Evolutionary conservation across 2,888 invertebrate genomes (phyloP), one percentile per base, ranked within the genome.

Genomic region (Neoascia interrupta): DNA sequence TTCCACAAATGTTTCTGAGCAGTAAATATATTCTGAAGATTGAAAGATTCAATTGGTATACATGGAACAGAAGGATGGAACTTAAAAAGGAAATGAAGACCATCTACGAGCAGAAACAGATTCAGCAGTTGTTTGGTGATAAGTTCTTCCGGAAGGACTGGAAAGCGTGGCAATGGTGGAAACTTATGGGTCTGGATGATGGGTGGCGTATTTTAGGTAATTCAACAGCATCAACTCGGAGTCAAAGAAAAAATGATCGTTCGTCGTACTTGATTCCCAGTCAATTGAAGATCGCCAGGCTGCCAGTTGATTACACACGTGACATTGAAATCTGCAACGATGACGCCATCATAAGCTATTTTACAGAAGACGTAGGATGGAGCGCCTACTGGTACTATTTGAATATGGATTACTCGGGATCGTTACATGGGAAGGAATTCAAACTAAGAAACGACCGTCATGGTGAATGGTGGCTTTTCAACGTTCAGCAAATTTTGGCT

Each of bases 1-100:
- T 92, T 86, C 95, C 95, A 0, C 91, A 93, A 82, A 91, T 91
- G 88, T 94, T 93, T 90, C 91, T 93, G 86, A 92, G 92, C 84
- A 90, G 91, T 68, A 92, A 93, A 84, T 90, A 93, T 69, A 91
- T 95, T 85, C 90, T 91, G 49, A 90, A 92, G 72, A 93, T 92
- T 4, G 91, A 93, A 82, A 85, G 89, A 73, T 88, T 84, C 91
- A 91, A 85, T 89, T 92, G 81, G 89, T 90, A 84, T 89, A 82
- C 83, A 66, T 85, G 82, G 82, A 82, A 58, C 70, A 89, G 89
- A 86, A 90, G 53, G 88, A 91, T 31, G 88, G 90, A 82, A 85
- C 83, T 84, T 53, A 84, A 86, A 80, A 86, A 89, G 70, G 81
- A 84, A 37, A 89, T 87, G 82, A 81, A 85, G 53, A 91, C 90